Base-by-base conservation (phyloP, 2,797 vertebrate species). In the Trachurus trachurus region DNA sequence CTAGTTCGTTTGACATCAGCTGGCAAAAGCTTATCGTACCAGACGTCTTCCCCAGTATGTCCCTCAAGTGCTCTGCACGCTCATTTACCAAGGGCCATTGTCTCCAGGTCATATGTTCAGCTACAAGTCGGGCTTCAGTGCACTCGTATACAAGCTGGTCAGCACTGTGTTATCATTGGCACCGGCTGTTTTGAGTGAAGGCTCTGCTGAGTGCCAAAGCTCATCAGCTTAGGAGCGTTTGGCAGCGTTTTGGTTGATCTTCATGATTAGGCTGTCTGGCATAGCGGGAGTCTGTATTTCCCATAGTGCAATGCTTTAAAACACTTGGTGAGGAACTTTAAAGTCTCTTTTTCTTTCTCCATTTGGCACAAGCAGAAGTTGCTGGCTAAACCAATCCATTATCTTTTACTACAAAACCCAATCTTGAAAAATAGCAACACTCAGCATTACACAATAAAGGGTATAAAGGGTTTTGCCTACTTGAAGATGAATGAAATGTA, bases 41-140 rank as follows among this genome's bases (percentile, higher is more conserved):
- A 64, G 19, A 50, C 39, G 29, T 69, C 39, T 31, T 26, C 19
- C 29, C 4, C 52, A 21, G 16, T 26, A 37, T 56, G 0, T 31
- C 49, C 54, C 10, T 40, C 22, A 59, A 7, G 31, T 40, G 19
- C 45, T 69, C 21, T 45, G 60, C 29, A 31, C 31, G 29, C 13
- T 21, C 56, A 50, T 40, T 69, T 31, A 59, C 9, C 49, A 8
- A 3, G 19, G 13, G 42, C 59, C 58, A 37, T 49, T 44, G 62
- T 67, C 22, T 62, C 11, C 15, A 45, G 53, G 53, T 77, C 52
- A 71, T 29, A 22, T 56, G 64, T 60, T 65, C 34, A 62, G 15
- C 49, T 52, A 15, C 21, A 19, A 9, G 47, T 56, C 47, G 61
- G 16, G 44, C 65, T 44, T 65, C 37, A 39, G 19, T 26, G 9